Percentiles rank a stretch among this genome's conserved stretches.
These are phyloP conservation scores for Bovichtus variegatus DNA, from an alignment of 2,797 vertebrate genomes.

Conservation along the genomic window DNA sequence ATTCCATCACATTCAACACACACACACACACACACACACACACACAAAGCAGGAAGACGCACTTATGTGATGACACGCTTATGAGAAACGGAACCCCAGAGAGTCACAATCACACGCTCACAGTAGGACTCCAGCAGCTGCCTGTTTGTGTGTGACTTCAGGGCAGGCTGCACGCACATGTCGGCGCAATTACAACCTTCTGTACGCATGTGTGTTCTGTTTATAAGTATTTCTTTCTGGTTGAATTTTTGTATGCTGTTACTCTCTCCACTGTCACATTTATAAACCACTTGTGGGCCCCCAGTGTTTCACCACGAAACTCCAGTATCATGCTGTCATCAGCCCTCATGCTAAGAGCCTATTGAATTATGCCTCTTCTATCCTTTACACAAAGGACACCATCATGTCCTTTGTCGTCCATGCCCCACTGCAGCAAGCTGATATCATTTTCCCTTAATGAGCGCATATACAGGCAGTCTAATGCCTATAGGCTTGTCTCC, in stretches of 20 bases:
- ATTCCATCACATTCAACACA: constrained; percentile 7
- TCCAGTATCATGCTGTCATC: constrained; percentile 58
- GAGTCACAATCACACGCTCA: constrained; percentile 59
- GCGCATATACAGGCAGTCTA: constrained; percentile 47
- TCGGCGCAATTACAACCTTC: constrained; percentile 49
- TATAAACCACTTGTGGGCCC: constrained; percentile 50
- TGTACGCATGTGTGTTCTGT: constrained; percentile 32
- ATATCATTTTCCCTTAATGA: constrained; percentile 60
- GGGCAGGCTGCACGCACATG: constrained; percentile 60
- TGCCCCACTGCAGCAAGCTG: constrained; percentile 39
- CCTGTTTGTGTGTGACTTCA: constrained; percentile 49
- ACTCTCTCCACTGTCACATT: constrained; percentile 39
- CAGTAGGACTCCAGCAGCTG: constrained; percentile 58
- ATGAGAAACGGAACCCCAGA: constrained; percentile 56
- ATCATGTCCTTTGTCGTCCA: constrained; percentile 46
- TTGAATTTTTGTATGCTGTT: constrained; percentile 13
- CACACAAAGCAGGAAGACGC: constrained; percentile 27
- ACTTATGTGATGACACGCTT: constrained; percentile 59
- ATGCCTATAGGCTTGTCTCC: constrained; percentile 54
- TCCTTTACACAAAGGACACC: constrained; percentile 60
- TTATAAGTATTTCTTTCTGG: constrained; percentile 35
- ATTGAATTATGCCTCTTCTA: constrained; percentile 59
- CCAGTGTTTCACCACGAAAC: constrained; percentile 39
- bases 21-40: background rate
- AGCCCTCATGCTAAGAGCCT: constrained; percentile 55